These are phyloP conservation scores for Formica selysi DNA, from an alignment of 1,140 invertebrate genomes.

Conservation along the genomic window DNA sequence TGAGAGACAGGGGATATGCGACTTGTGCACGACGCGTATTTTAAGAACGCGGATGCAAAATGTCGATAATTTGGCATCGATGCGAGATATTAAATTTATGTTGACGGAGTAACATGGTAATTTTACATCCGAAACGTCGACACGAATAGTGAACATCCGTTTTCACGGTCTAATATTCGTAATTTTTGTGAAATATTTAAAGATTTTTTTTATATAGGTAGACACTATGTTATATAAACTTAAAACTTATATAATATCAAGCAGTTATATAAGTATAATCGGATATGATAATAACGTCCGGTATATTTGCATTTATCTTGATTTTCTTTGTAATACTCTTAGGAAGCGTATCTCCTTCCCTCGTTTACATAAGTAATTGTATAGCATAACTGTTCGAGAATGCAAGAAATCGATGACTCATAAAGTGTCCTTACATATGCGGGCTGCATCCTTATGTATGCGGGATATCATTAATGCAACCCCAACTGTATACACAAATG, in stretches of 20 bases:
- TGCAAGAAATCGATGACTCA: not conserved
- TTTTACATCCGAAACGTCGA: not conserved
- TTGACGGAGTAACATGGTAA: not conserved
- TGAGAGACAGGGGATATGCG: slow-evolving; percentile 36
- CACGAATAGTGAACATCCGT: not conserved
- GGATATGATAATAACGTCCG: not conserved
- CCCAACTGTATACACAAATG: not conserved
- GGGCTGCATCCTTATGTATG: no score
- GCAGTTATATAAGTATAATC: not conserved
- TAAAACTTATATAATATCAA: not conserved
- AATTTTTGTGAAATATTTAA: no score
- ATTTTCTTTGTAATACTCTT: not conserved
- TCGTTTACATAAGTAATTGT: not conserved
- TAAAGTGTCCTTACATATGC: not conserved
- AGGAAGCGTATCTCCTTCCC: not conserved
- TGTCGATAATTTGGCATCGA: slow-evolving; percentile 40
- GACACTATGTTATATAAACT: not conserved
- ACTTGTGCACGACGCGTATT: slow-evolving; percentile 34
- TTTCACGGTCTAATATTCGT: not conserved
- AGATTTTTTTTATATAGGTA: not conserved
- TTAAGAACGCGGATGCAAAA: slow-evolving; percentile 49
- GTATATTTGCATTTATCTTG: not conserved
- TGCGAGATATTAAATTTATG: not conserved
- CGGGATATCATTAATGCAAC: no score
- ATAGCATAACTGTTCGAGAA: not conserved